Evolutionary conservation across 2,113 vertebrate genomes (phyloP).

Genomic region (Mormyrus lacerda): DNA sequence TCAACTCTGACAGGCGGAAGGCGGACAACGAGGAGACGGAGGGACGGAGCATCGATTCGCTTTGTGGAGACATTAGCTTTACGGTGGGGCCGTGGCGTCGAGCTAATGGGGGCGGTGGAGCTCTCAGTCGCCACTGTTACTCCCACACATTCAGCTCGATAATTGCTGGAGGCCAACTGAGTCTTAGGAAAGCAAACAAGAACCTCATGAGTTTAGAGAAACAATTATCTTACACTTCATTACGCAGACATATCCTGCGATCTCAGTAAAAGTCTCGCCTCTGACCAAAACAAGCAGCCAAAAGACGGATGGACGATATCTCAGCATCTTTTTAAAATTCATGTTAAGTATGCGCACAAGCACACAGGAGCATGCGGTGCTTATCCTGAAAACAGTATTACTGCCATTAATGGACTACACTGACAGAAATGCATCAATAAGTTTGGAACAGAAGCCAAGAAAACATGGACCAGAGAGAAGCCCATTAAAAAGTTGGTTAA

Average conservation of each 20-base stretch:
- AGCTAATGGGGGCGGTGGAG: background rate
- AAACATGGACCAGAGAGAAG: background rate
- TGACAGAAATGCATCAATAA: background rate
- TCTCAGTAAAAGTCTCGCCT: background rate
- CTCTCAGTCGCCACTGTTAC: background rate
- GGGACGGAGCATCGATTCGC: background rate
- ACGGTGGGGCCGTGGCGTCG: background rate
- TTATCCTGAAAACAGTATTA: background rate
- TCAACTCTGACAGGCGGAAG: background rate
- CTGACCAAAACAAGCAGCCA: background rate
- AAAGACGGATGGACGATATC: background rate
- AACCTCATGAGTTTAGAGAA: background rate
- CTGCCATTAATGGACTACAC: background rate
- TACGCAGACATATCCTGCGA: background rate
- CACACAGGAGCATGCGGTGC: background rate
- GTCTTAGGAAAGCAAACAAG: background rate
- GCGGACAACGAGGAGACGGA: background rate
- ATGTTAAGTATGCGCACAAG: background rate
- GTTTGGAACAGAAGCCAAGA: background rate
- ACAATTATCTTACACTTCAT: background rate
- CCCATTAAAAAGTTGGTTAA: background rate
- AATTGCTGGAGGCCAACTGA: background rate
- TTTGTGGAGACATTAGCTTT: background rate
- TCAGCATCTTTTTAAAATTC: background rate
- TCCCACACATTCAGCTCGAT: background rate